phyloP scores from a whole-genome alignment of 1,140 invertebrate species.

The Saccostrea glomerata region DNA sequence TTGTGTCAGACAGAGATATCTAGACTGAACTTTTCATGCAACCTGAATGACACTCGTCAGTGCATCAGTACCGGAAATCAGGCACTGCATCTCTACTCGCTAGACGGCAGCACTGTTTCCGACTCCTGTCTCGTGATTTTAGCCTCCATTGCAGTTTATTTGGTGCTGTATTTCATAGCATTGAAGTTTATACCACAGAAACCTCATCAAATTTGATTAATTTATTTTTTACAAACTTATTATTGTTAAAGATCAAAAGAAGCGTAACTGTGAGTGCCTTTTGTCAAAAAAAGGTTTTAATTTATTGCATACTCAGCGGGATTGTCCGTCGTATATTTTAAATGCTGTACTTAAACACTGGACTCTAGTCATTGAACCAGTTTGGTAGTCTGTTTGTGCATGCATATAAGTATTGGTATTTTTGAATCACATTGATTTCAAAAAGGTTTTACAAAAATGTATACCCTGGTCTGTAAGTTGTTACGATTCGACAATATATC shows the following conservation, averaged over 20 bases:
- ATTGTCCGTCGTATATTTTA: neutral
- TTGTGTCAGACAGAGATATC: constrained; percentile 65
- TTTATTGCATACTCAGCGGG: neutral
- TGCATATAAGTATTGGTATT: too few species aligned
- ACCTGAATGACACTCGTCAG: constrained; percentile 24
- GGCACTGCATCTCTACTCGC: constrained; percentile 66
- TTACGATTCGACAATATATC: too few species aligned
- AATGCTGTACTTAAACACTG: neutral
- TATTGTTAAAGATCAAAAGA: neutral
- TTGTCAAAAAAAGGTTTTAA: neutral
- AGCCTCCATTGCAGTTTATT: constrained; percentile 64
- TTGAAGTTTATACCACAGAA: constrained; percentile 71
- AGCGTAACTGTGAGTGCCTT: constrained; percentile 32
- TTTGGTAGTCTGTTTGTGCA: too few species aligned
- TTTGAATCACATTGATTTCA: too few species aligned
- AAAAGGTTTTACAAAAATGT: too few species aligned
- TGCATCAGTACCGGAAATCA: constrained; percentile 64
- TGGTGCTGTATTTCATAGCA: constrained; percentile 67
- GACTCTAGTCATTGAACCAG: too few species aligned
- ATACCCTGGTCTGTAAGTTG: too few species aligned
- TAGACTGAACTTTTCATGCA: constrained; percentile 66
- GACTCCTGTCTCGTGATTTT: constrained; percentile 61
- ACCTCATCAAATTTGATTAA: constrained; percentile 64
- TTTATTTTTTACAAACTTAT: neutral
- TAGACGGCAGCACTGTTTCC: constrained; percentile 63